Evolutionary conservation across 53 echinoderm and acorn worm species (phyloP), one percentile per base, ranked within the genome.

Genomic region (Patiria pectinifera): DNA sequence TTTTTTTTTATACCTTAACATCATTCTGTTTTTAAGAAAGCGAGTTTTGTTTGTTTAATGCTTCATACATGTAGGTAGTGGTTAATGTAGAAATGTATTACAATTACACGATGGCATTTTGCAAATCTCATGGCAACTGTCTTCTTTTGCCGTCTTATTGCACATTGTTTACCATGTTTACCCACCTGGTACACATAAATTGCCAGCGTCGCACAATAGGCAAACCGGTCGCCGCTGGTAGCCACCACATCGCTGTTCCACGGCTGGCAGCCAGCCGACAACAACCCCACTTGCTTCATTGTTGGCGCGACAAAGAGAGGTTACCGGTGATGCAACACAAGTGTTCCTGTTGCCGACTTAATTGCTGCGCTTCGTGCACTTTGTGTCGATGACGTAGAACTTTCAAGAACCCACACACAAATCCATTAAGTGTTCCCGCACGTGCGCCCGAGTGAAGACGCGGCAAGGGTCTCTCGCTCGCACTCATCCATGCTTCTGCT

Each of bases 161-260:
- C 53, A 5, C 53, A 53, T 2, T 53, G 53, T 53, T 53, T 53
- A 53, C 53, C 53, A 53, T 53, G 53, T 53, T 53, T 71, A 83
- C 94, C 94, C 69, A 98, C 98, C 97, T 98, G 97, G 69, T 97
- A 98, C 62, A 98, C 91, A 78, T 98, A 98, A 59, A 98, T 96
- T 14, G 98, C 98, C 71, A 98, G 86, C 1, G 97, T 96, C 6
- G 96, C 96, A 85, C 95, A 97, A 76, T 97, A 98, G 9, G 98
- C 98, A 94, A 97, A 98, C 44, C 98, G 83, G 71, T 98, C 95
- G 9, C 95, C 95, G 26, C 94, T 96, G 22, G 98, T 95, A 23
- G 95, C 98, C 83, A 96, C 96, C 13, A 98, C 98, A 95, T 98
- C 98, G 71, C 91, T 95, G 91, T 96, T 95, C 98, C 96, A 98